Conservation (phyloP, 2,888 invertebrate species). For the Rhagonycha lutea region DNA sequence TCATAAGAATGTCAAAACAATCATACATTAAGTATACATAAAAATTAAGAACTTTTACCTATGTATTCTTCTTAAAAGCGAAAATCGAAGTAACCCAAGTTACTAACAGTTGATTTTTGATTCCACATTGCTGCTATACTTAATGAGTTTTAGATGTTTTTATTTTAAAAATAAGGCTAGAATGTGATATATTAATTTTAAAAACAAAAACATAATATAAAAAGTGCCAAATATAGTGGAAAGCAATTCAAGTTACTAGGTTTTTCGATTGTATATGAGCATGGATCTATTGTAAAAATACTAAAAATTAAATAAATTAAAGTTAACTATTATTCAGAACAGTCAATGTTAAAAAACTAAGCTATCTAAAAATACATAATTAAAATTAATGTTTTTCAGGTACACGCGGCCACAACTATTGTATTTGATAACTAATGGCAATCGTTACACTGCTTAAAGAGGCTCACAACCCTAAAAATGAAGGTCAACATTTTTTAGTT, state of each 20-base stretch:
- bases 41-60: not conserved
- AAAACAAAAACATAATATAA: too few relatives aligned
- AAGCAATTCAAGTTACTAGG: too few relatives aligned
- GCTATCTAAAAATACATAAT: not conserved
- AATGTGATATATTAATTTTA: too few relatives aligned
- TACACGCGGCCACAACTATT: not conserved
- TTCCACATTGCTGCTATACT: too few relatives aligned
- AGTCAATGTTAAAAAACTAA: not conserved
- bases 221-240: too few relatives aligned
- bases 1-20: not conserved
- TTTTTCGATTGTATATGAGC: too few relatives aligned
- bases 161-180: too few relatives aligned
- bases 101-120: too few relatives aligned
- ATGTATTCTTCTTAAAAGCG: not conserved
- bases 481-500: not conserved
- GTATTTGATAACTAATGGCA: not conserved
- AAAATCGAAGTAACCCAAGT: too few relatives aligned
- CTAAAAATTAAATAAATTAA: not conserved
- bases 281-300: not conserved
- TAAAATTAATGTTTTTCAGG: not conserved
- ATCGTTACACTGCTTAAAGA: not conserved
- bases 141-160: too few relatives aligned
- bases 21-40: not conserved
- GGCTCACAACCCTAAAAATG: not conserved
- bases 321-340: not conserved